A percentile compares a stretch with the other conserved stretches of the same genome.
Conservation (phyloP, 2,888 invertebrate genomes). For the Pogonocherus hispidulus region DNA sequence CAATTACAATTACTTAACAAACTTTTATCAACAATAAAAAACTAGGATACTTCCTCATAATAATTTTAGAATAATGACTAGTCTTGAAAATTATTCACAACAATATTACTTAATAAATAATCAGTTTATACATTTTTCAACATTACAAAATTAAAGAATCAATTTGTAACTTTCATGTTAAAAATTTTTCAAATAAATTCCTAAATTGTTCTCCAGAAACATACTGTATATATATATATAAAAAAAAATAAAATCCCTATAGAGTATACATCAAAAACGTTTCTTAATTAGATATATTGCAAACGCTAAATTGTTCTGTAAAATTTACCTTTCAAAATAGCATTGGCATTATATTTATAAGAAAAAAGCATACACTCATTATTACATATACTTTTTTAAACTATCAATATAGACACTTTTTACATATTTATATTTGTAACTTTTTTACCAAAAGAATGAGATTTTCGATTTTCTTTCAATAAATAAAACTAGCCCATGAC, state of each 20-base stretch:
- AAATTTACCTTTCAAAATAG: slow-evolving; percentile 24
- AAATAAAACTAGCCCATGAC: slow-evolving; percentile 6
- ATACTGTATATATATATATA: slow-evolving; percentile 46
- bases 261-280: slow-evolving; percentile 51
- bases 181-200: slow-evolving; percentile 5
- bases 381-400: slow-evolving; percentile 45
- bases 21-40: background rate
- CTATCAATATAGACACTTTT: slow-evolving; percentile 46
- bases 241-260: slow-evolving; percentile 43
- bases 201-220: slow-evolving; percentile 40
- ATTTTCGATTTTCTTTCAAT: slow-evolving; percentile 17
- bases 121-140: too few relatives aligned
- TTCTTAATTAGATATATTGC: slow-evolving; percentile 37
- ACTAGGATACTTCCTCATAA: background rate
- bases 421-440: slow-evolving; percentile 48
- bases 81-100: background rate
- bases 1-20: background rate
- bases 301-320: slow-evolving; percentile 28
- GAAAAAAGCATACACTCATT: slow-evolving; percentile 49
- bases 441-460: slow-evolving; percentile 26
- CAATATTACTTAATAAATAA: background rate
- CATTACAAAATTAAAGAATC: background rate
- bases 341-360: slow-evolving; percentile 42
- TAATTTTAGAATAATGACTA: background rate
- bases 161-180: background rate